Evolutionary conservation across 2,113 vertebrate genomes (phyloP), one percentile per base, ranked within the genome.

Genomic region (Macquaria ambigua): DNA sequence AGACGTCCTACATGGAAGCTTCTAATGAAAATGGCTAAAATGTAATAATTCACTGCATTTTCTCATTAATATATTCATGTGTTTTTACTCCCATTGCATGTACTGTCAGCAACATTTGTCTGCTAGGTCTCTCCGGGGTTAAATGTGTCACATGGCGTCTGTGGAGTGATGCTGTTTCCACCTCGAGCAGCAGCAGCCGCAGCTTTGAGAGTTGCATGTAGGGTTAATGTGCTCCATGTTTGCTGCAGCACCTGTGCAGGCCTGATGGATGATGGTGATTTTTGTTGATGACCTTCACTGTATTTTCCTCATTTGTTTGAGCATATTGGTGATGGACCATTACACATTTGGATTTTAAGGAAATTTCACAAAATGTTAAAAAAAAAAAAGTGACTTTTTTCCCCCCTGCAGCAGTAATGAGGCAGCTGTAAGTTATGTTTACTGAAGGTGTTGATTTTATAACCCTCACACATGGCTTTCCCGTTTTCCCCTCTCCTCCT

Each of bases 401-500:
- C 28, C 28, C 28, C 28, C 66, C 50, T 28, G 70, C 62, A 56
- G 37, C 55, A 71, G 73, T 69, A 83, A 83, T 77, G 77, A 89
- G 77, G 67, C 58, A 76, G 78, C 81, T 85, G 66, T 68, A 83
- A 87, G 68, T 87, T 79, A 53, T 81, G 71, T 84, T 90, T 83
- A 77, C 74, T 46, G 48, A 79, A 91, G 90, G 89, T 94, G 92
- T 86, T 90, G 91, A 94, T 92, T 93, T 94, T 93, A 92, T 87
- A 74, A 81, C 77, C 96, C 95, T 97, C 95, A 95, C 94, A 76
- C 68, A 53, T 76, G 80, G 96, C 95, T 96, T 58, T 74, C 95
- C 95, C 90, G 92, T 96, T 96, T 96, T 96, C 96, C 95, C 95
- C 95, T 95, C 95, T 96, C 62, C 76, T 85, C 75, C 61, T 66